These are phyloP conservation scores for Drosophila nigrodunni DNA, from an alignment of 1,140 invertebrate genomes.

Conservation along the genomic window DNA sequence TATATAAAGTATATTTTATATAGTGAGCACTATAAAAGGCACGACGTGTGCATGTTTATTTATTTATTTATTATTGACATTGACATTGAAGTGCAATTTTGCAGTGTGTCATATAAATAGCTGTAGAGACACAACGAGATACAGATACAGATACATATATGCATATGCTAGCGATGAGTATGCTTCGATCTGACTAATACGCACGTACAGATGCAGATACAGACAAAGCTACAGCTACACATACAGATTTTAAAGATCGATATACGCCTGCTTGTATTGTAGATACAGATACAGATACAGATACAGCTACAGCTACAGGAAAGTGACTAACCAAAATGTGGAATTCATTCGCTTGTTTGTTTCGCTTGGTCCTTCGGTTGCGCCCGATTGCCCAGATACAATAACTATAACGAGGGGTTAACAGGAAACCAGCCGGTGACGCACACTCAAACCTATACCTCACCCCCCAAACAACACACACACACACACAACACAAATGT, in stretches of 20 bases:
- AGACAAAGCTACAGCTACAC: slow-evolving; percentile 1
- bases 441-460: slow-evolving; percentile 17
- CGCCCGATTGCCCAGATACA: slow-evolving; percentile 16
- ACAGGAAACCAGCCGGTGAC: slow-evolving; percentile 33
- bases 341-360: not conserved
- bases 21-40: slow-evolving; percentile 26
- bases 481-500: slow-evolving; percentile 7
- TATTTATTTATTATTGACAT: slow-evolving; percentile 55
- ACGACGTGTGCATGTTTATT: slow-evolving; percentile 13
- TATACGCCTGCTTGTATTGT: not conserved
- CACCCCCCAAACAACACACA: not conserved
- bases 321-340: slow-evolving; percentile 34
- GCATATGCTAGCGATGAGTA: slow-evolving; percentile 2
- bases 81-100: slow-evolving; percentile 69
- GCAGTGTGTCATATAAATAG: slow-evolving; percentile 49
- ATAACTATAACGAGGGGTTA: not conserved
- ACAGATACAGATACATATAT: slow-evolving; percentile 1
- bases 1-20: not conserved
- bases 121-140: slow-evolving; percentile 12
- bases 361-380: slow-evolving; percentile 23
- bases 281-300: not conserved
- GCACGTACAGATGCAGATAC: slow-evolving; percentile 5
- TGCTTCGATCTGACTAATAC: slow-evolving; percentile 5
- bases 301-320: slow-evolving; percentile 1
- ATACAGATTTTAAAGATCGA: not conserved